A percentile compares a stretch with the other conserved stretches of the same genome.
phyloP scores from a whole-genome alignment of 2,888 invertebrate genomes.

The Cheilosia impressa region DNA sequence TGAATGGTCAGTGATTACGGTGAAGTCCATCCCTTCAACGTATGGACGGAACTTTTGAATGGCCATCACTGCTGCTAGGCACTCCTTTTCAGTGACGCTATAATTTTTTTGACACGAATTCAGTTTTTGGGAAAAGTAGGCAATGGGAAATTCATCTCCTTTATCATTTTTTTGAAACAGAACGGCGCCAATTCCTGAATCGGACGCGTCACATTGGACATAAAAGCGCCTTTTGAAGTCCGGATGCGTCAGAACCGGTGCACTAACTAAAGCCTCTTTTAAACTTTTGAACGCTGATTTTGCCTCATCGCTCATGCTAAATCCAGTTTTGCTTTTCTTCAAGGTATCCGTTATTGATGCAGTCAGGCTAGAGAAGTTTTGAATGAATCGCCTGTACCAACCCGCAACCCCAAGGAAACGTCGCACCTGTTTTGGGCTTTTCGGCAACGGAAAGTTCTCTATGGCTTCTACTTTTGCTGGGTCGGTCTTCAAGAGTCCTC shows the following conservation, averaged over 20 bases:
- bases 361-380: no score
- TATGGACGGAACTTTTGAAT: no score
- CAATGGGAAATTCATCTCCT: no score
- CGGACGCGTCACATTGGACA: slow-evolving; percentile 57
- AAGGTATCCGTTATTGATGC: no score
- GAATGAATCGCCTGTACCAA: slow-evolving; percentile 6
- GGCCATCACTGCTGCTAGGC: no score
- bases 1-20: no score
- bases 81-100: background rate
- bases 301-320: slow-evolving; percentile 47
- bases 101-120: background rate
- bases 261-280: slow-evolving; percentile 43
- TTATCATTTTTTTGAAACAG: background rate
- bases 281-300: slow-evolving; percentile 37
- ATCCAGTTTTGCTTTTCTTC: slow-evolving; percentile 2
- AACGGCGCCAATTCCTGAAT: background rate
- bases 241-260: slow-evolving; percentile 59
- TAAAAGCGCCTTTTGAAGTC: slow-evolving; percentile 22
- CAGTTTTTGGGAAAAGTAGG: background rate
- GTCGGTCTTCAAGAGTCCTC: slow-evolving; percentile 41
- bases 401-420: no score
- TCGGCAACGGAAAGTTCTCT: background rate
- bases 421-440: background rate
- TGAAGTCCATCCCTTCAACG: no score
- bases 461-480: no score